These are phyloP conservation scores for Echinops telfairi DNA, from an alignment of 2,113 vertebrate species.

Conservation along the genomic window DNA sequence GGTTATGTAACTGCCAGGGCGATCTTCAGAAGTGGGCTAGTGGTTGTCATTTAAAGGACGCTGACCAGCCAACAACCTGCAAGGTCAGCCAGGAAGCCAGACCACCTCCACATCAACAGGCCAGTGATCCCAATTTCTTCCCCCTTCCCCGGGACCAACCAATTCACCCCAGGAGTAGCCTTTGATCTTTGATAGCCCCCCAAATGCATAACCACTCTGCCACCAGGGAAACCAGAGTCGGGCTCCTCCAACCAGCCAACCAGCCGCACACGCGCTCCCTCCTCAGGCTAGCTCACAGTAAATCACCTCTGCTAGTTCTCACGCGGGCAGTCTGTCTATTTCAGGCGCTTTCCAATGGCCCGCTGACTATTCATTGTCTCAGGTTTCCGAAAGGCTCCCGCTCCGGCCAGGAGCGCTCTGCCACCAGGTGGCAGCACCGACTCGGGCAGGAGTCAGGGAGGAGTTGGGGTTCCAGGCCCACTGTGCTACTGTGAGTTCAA, in stretches of 20 bases:
- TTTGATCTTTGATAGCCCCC: too few species aligned
- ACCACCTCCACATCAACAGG: too few species aligned
- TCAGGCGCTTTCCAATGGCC: not conserved
- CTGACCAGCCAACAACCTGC: too few species aligned
- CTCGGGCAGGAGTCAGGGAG: not conserved
- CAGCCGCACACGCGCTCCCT: too few species aligned
- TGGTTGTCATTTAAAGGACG: too few species aligned
- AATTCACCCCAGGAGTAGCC: too few species aligned
- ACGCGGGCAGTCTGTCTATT: not conserved
- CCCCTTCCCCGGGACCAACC: too few species aligned
- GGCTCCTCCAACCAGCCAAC: not conserved
- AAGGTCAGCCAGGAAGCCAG: too few species aligned
- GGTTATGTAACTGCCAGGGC: too few species aligned
- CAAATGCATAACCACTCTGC: not conserved
- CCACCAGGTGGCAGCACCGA: constrained; percentile 70
- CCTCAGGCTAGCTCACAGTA: not conserved
- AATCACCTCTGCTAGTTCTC: not conserved
- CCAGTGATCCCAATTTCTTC: too few species aligned
- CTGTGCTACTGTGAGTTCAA: too few species aligned
- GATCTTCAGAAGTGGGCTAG: too few species aligned
- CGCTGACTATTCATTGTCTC: not conserved
- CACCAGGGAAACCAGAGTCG: not conserved
- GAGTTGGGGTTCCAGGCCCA: not conserved
- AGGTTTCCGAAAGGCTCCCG: not conserved
- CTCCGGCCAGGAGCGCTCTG: not conserved